Conservation (phyloP, 2,888 invertebrate genomes). For the Zaprionus lineosus region DNA sequence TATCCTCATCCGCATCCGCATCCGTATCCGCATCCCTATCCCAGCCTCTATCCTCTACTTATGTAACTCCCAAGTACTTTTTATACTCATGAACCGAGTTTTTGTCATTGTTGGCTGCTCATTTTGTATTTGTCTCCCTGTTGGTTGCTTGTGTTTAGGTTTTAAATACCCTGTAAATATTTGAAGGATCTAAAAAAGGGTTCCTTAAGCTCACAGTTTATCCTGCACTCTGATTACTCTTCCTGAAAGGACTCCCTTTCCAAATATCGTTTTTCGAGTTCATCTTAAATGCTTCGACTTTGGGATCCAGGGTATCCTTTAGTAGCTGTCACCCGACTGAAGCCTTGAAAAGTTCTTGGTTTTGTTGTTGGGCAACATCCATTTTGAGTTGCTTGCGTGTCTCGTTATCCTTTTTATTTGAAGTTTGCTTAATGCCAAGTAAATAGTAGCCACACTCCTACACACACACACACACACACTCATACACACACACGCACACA, state of each 20-base stretch:
- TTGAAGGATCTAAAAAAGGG: neutral
- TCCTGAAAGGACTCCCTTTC: too few relatives aligned
- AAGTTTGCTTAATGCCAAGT: conserved; percentile 75
- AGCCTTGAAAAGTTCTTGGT: conserved; percentile 12
- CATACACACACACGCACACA: conserved; percentile 2
- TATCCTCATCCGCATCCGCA: neutral
- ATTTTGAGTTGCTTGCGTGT: conserved; percentile 68
- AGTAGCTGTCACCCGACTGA: neutral
- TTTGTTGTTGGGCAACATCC: conserved; percentile 53
- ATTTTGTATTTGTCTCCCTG: conserved; percentile 32
- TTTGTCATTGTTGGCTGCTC: conserved; percentile 47
- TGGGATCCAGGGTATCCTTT: conserved; percentile 5
- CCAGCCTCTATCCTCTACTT: conserved; percentile 11
- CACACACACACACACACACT: neutral
- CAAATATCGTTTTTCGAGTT: too few relatives aligned
- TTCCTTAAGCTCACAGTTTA: neutral
- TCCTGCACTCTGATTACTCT: too few relatives aligned
- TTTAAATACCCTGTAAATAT: conserved; percentile 14
- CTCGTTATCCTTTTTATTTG: conserved; percentile 79
- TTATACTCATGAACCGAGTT: conserved; percentile 20
- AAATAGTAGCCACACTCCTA: conserved; percentile 57
- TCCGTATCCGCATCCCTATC: neutral
- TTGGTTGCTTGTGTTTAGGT: conserved; percentile 11
- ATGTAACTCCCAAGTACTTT: conserved; percentile 30
- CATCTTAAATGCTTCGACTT: neutral